Percentiles rank a stretch among this genome's conserved stretches.
Conservation (phyloP, 2,888 invertebrate species). For the Orchestes rusci region DNA sequence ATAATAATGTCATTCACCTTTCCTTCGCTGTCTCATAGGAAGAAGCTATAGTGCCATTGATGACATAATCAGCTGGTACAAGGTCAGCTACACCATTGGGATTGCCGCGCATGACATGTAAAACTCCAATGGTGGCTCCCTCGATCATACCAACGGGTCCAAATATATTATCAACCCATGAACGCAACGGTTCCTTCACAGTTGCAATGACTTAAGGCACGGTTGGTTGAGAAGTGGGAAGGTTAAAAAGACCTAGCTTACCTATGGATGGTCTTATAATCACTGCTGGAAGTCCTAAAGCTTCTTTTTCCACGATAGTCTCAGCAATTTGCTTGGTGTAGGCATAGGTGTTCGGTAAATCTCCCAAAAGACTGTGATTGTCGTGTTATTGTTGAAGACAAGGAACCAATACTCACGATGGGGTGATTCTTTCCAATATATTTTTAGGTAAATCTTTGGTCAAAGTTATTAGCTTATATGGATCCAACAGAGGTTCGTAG, state of each 20-base stretch:
- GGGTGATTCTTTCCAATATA: slow-evolving; percentile 36
- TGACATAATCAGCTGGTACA: slow-evolving; percentile 60
- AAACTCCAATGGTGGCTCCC: slow-evolving; percentile 46
- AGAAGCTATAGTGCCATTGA: slow-evolving; percentile 54
- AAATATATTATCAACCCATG: slow-evolving; percentile 71
- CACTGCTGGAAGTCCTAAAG: slow-evolving; percentile 51
- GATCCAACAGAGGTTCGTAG: slow-evolving; percentile 30
- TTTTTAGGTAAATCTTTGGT: slow-evolving; percentile 38
- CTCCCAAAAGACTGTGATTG: slow-evolving; percentile 42
- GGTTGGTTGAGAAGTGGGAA: too few relatives aligned
- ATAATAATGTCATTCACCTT: slow-evolving; percentile 6
- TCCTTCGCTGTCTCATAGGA: slow-evolving; percentile 21
- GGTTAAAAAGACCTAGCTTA: slow-evolving; percentile 25
- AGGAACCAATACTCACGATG: slow-evolving; percentile 24
- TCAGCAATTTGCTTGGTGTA: slow-evolving; percentile 68
- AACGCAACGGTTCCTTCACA: slow-evolving; percentile 51
- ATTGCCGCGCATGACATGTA: slow-evolving; percentile 51
- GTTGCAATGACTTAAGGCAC: slow-evolving; percentile 47
- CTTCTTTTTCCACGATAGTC: slow-evolving; percentile 49
- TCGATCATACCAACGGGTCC: slow-evolving; percentile 57
- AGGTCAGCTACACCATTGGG: slow-evolving; percentile 50
- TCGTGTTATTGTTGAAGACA: not conserved
- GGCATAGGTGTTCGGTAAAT: slow-evolving; percentile 66
- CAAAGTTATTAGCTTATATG: slow-evolving; percentile 40
- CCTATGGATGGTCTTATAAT: slow-evolving; percentile 63